A percentile compares a stretch with the other conserved stretches of the same genome.
Evolutionary conservation across 2,113 vertebrate species (phyloP).

Genomic region (Galbula dea): DNA sequence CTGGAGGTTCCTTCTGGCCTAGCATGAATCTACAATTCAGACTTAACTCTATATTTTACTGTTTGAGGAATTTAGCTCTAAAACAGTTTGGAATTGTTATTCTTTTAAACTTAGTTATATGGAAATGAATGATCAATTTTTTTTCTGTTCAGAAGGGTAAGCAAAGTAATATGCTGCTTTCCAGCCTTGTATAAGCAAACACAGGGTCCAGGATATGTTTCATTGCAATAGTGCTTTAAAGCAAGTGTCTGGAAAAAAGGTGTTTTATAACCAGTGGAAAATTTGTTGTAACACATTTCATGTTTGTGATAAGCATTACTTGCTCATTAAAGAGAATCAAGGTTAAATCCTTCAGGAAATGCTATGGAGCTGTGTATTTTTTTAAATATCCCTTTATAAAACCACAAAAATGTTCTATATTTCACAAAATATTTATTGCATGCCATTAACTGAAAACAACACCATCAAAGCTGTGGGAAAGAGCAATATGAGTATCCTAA

Average conservation of each 20-base stretch:
- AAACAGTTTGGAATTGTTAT: too few species aligned
- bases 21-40: too few species aligned
- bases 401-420: not conserved
- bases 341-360: conserved; percentile 39
- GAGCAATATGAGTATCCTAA: not conserved
- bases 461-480: conserved; percentile 5
- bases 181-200: too few species aligned
- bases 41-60: too few species aligned
- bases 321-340: not conserved
- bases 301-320: not conserved
- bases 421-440: conserved; percentile 43
- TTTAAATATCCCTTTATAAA: not conserved
- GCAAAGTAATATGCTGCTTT: too few species aligned
- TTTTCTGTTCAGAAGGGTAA: too few species aligned
- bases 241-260: not conserved
- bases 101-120: too few species aligned
- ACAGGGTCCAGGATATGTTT: too few species aligned
- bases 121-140: too few species aligned
- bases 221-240: not conserved
- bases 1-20: too few species aligned
- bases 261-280: conserved; percentile 34
- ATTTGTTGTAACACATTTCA: not conserved
- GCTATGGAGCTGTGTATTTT: not conserved
- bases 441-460: conserved; percentile 30
- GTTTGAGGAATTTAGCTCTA: too few species aligned